These are phyloP conservation scores for Mobula hypostoma DNA, from an alignment of 2,113 vertebrate genomes.

Conservation along the genomic window DNA sequence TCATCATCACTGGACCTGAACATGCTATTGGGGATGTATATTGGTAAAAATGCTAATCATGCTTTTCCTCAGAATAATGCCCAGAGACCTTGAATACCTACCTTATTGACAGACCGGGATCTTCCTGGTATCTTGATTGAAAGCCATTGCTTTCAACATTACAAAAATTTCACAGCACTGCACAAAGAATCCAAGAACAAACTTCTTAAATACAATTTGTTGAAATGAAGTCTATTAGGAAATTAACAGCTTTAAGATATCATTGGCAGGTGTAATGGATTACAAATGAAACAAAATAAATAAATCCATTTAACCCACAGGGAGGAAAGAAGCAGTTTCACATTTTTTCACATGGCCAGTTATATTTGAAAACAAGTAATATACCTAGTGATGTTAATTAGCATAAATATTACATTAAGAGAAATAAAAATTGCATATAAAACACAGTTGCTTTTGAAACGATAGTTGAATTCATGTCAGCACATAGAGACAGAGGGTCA, in stretches of 20 bases:
- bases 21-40: background rate
- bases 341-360: background rate
- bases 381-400: background rate
- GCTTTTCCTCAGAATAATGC: background rate
- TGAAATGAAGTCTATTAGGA: background rate
- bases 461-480: background rate
- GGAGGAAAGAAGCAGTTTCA: background rate
- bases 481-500: too few relatives aligned
- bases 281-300: background rate
- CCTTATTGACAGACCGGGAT: background rate
- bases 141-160: too few relatives aligned
- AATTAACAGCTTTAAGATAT: background rate
- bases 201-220: background rate
- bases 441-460: background rate
- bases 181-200: too few relatives aligned
- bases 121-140: too few relatives aligned
- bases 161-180: too few relatives aligned
- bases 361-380: background rate
- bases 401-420: background rate
- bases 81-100: background rate
- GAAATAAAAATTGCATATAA: too few relatives aligned
- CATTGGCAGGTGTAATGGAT: background rate
- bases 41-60: too few relatives aligned
- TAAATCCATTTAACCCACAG: background rate
- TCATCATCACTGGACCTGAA: too few relatives aligned